A percentile compares a stretch with the other conserved stretches of the same genome.
Conservation (phyloP, 2,113 vertebrate genomes). For the Aythya baeri region DNA sequence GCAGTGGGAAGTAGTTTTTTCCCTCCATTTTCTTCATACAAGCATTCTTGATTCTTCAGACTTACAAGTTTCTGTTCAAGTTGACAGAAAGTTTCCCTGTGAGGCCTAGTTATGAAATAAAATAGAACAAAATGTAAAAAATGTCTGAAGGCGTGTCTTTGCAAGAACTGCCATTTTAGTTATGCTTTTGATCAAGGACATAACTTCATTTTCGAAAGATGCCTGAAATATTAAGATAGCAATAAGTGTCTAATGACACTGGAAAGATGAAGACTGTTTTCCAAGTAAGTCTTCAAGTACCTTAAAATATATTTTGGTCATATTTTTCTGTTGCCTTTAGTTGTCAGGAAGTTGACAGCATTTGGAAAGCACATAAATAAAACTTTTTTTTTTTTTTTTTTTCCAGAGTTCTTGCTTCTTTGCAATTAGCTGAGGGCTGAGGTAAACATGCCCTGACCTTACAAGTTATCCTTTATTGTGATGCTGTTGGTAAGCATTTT, state of each 20-base stretch:
- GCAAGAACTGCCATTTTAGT: neutral
- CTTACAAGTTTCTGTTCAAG: neutral
- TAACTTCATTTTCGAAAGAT: neutral
- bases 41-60: neutral
- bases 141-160: neutral
- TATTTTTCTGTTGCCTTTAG: neutral
- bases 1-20: accelerated
- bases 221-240: neutral
- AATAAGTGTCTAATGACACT: neutral
- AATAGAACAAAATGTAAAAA: neutral
- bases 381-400: neutral
- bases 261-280: neutral
- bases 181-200: neutral
- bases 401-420: neutral
- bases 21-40: neutral
- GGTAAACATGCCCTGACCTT: neutral
- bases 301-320: neutral
- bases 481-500: accelerated
- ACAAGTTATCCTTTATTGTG: neutral
- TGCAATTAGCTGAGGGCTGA: neutral
- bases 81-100: neutral
- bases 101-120: neutral
- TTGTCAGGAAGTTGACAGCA: neutral
- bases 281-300: neutral
- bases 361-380: neutral